Percentiles rank a stretch among this genome's conserved stretches.
Conservation (phyloP, 2,888 invertebrate species). For the Pherbina coryleti region DNA sequence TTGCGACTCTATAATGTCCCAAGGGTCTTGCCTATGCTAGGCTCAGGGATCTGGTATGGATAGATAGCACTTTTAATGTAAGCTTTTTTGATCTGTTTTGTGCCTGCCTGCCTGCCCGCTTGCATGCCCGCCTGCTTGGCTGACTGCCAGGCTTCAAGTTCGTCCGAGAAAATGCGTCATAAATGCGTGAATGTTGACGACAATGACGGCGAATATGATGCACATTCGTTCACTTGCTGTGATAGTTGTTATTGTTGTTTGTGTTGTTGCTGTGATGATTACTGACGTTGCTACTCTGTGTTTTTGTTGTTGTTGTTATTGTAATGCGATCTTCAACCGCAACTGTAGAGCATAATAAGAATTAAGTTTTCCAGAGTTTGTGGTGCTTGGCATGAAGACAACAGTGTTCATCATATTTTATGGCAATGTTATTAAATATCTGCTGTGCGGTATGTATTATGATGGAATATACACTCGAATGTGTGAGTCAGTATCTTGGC, state of each 20-base stretch:
- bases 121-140: not conserved
- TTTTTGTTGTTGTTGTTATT: not conserved
- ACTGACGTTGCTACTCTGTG: not conserved
- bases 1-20: slow-evolving; percentile 36
- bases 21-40: slow-evolving; percentile 33
- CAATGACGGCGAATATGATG: slow-evolving; percentile 35
- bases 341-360: not conserved
- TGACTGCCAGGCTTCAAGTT: slow-evolving; percentile 24
- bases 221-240: not conserved
- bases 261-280: not conserved
- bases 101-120: not conserved
- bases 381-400: not conserved
- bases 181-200: slow-evolving; percentile 44
- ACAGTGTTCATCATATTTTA: slow-evolving; percentile 7
- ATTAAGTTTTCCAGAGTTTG: not conserved
- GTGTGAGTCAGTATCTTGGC: no score
- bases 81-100: not conserved
- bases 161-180: slow-evolving; percentile 50
- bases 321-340: slow-evolving; percentile 6
- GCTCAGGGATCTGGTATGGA: not conserved
- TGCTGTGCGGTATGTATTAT: no score
- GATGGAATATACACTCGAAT: no score
- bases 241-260: not conserved
- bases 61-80: slow-evolving; percentile 3
- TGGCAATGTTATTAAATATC: not conserved